Evolutionary conservation across 2,888 invertebrate genomes (phyloP).

Genomic region (Tetheella fluctuosa): DNA sequence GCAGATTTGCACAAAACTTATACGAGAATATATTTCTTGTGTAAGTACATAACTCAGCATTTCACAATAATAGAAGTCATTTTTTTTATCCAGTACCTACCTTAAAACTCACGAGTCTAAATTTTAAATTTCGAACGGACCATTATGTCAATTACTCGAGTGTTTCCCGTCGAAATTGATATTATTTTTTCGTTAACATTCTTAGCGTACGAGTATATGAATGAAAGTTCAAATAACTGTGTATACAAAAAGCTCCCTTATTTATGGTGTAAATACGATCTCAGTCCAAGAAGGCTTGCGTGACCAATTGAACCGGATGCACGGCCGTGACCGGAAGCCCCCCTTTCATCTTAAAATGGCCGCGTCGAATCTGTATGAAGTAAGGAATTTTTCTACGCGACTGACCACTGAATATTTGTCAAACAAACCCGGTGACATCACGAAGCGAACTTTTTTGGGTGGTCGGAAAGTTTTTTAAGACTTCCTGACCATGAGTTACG

Average conservation of each 20-base stretch:
- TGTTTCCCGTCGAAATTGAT: conserved; percentile 55
- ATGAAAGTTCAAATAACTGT: conserved; percentile 49
- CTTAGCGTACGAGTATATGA: conserved; percentile 39
- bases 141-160: conserved; percentile 20
- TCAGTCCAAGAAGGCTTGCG: conserved; percentile 36
- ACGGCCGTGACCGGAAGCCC: conserved; percentile 75
- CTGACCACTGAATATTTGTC: conserved; percentile 75
- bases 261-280: conserved; percentile 52
- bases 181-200: conserved; percentile 60
- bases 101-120: conserved; percentile 3
- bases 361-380: conserved; percentile 72
- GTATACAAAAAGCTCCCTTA: conserved; percentile 56
- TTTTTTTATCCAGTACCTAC: conserved; percentile 48
- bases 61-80: conserved; percentile 34
- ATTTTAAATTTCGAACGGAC: conserved; percentile 4
- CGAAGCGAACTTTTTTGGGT: conserved; percentile 69
- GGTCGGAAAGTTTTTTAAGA: conserved; percentile 47
- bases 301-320: conserved; percentile 70
- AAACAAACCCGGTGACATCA: conserved; percentile 55
- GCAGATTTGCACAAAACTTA: no score
- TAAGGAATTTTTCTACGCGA: conserved; percentile 77
- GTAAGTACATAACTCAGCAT: background rate
- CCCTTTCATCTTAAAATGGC: conserved; percentile 78
- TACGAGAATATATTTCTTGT: no score
- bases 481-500: conserved; percentile 43